phyloP scores from a whole-genome alignment of 2,888 invertebrate genomes.

The Papilio gigon region DNA sequence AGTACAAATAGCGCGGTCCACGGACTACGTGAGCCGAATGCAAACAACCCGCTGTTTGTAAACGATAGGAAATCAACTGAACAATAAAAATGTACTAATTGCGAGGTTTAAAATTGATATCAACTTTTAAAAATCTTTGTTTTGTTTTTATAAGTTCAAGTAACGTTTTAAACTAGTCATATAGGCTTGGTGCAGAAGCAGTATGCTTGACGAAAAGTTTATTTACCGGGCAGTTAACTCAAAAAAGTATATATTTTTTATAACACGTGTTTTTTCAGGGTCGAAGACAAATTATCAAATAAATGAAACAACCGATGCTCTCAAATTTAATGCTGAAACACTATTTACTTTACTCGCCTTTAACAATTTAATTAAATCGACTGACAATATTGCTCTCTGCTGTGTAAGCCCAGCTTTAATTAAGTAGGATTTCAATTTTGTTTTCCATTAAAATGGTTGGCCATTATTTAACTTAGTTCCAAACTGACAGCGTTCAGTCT shows the following conservation, averaged over 20 bases:
- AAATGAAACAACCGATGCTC: no score
- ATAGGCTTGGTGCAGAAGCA: no score
- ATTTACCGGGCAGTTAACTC: no score
- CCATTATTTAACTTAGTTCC: conserved; percentile 2
- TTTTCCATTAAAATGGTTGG: conserved; percentile 18
- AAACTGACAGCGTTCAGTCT: conserved; percentile 6
- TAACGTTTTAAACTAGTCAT: background rate
- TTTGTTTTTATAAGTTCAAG: no score
- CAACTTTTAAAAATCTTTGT: background rate
- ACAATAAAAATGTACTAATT: background rate
- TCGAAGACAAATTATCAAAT: no score
- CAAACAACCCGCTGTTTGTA: background rate
- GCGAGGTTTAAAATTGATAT: background rate
- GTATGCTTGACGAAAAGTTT: no score
- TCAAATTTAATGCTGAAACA: background rate
- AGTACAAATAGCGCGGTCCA: conserved; percentile 13
- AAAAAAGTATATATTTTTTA: no score
- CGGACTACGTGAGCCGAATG: conserved; percentile 7
- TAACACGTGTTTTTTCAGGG: no score
- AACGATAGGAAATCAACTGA: conserved; percentile 13
- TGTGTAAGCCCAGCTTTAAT: conserved; percentile 20
- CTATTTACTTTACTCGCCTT: conserved; percentile 3
- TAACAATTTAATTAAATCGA: conserved; percentile 16
- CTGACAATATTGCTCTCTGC: conserved; percentile 14
- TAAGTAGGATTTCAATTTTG: conserved; percentile 22